Conservation (phyloP, 1,140 invertebrate species). For the Bombus waltoni region DNA sequence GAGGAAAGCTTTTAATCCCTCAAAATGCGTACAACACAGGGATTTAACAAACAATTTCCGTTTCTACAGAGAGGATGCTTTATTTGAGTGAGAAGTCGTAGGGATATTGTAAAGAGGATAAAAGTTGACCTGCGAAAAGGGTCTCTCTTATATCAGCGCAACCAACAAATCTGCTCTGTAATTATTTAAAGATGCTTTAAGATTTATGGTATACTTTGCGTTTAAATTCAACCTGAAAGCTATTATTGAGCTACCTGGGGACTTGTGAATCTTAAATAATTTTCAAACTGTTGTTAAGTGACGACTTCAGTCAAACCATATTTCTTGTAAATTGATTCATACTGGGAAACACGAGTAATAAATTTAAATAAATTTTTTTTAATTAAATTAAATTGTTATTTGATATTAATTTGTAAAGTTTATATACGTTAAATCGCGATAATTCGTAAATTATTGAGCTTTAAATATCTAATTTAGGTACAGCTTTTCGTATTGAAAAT, state of each 20-base stretch:
- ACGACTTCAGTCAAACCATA: background rate
- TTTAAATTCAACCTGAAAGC: background rate
- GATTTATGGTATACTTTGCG: conserved; percentile 8
- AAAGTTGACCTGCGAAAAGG: conserved; percentile 26
- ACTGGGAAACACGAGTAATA: background rate
- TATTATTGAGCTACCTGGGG: background rate
- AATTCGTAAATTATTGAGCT: too few species aligned
- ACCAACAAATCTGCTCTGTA: conserved; percentile 2
- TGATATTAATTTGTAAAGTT: too few species aligned
- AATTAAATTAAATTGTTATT: too few species aligned
- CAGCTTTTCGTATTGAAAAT: too few species aligned
- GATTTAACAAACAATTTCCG: conserved; percentile 35
- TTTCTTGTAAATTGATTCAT: background rate
- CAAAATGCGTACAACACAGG: conserved; percentile 8
- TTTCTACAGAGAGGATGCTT: conserved; percentile 10
- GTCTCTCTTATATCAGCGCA: background rate
- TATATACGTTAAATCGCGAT: too few species aligned
- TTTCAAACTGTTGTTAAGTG: background rate
- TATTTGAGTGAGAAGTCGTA: conserved; percentile 27
- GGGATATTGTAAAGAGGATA: conserved; percentile 35
- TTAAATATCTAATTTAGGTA: too few species aligned
- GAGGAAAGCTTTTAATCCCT: conserved; percentile 32
- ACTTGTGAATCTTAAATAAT: background rate
- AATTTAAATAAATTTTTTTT: too few species aligned
- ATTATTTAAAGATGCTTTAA: conserved; percentile 36